phyloP scores from a whole-genome alignment of 2,888 invertebrate genomes.

The Nysson spinosus region DNA sequence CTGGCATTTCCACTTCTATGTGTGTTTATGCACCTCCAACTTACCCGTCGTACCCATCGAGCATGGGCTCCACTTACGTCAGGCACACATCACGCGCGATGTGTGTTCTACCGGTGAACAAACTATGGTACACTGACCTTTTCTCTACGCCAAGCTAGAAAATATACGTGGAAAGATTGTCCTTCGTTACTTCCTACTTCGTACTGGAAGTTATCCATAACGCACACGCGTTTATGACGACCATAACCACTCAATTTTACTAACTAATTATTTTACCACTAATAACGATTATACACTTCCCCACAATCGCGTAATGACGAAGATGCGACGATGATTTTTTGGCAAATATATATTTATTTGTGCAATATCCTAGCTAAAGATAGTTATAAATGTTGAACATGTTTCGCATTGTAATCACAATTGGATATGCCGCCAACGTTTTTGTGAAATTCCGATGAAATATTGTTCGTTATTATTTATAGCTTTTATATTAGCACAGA shows the following conservation, averaged over 20 bases:
- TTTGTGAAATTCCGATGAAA: background rate
- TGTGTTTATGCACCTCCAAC: constrained; percentile 56
- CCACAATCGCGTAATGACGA: no score
- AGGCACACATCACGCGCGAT: constrained; percentile 58
- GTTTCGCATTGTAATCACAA: background rate
- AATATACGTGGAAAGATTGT: constrained; percentile 28
- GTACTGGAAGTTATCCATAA: no score
- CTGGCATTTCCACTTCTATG: constrained; percentile 64
- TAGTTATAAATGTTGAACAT: background rate
- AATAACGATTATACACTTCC: no score
- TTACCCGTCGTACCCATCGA: constrained; percentile 36
- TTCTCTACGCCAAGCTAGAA: constrained; percentile 31
- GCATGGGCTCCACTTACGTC: constrained; percentile 60
- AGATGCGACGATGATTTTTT: background rate
- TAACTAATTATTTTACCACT: no score
- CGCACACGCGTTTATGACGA: no score
- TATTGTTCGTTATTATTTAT: no score
- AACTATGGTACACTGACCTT: constrained; percentile 58
- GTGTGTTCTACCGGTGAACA: constrained; percentile 51
- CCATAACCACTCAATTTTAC: no score
- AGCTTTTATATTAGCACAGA: no score
- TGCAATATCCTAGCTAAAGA: background rate
- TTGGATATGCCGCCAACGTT: no score
- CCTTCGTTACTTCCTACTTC: constrained; percentile 2
- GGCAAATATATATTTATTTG: background rate